Evolutionary conservation across 2,113 vertebrate genomes (phyloP).

Genomic region (Gulo gulo): DNA sequence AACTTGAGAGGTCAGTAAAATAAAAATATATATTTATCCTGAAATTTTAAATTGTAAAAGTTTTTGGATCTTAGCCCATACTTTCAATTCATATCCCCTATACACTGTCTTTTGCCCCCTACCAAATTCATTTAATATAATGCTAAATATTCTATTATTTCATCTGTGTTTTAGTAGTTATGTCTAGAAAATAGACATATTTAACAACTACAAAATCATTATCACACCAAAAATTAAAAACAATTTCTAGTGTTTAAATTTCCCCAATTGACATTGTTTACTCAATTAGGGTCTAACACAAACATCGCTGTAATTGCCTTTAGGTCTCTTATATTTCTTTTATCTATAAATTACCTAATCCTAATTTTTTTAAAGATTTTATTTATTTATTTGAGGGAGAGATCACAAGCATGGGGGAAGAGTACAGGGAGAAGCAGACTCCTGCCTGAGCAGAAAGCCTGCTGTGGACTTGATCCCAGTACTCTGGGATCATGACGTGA

Average conservation of each 20-base stretch:
- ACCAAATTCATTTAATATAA: background rate
- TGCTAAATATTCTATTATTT: background rate
- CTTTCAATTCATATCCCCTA: background rate
- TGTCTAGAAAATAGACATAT: background rate
- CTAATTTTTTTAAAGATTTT: background rate
- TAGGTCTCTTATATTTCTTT: background rate
- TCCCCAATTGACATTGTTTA: background rate
- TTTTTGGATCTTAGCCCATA: background rate
- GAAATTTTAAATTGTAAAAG: background rate
- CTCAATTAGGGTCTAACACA: background rate
- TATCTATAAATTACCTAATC: background rate
- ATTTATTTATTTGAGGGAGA: no score
- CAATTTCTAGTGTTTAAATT: background rate
- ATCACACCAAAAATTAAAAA: background rate
- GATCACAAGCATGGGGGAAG: no score
- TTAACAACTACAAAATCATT: background rate
- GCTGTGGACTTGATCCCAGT: no score
- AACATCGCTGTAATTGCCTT: background rate
- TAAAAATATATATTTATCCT: background rate
- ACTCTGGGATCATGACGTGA: no score
- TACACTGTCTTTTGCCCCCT: background rate
- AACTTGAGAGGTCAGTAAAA: background rate
- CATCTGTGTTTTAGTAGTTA: background rate
- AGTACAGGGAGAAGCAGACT: no score
- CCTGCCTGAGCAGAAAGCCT: no score